Percentiles rank a stretch among this genome's conserved stretches.
These are phyloP conservation scores for Galleria mellonella DNA, from an alignment of 1,140 invertebrate genomes.

Conservation along the genomic window DNA sequence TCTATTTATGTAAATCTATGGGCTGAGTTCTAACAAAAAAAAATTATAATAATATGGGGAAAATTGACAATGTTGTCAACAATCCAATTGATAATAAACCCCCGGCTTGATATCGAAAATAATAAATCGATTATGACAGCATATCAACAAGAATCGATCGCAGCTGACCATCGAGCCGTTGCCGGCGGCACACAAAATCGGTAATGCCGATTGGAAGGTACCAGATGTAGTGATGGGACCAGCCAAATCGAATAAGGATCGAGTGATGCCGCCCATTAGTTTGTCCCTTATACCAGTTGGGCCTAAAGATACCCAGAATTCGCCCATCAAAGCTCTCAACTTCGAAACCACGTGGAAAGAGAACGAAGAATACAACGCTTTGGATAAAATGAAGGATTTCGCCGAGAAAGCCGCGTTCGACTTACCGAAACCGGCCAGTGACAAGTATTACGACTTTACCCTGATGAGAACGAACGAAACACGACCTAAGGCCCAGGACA, in stretches of 20 bases:
- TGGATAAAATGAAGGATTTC: slow-evolving; percentile 73
- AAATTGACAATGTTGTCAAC: slow-evolving; percentile 67
- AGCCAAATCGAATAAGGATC: slow-evolving; percentile 41
- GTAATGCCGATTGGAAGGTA: slow-evolving; percentile 53
- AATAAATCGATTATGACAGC: slow-evolving; percentile 35
- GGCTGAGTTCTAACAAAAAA: slow-evolving; percentile 32
- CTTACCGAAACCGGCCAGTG: slow-evolving; percentile 50
- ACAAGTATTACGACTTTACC: slow-evolving; percentile 60
- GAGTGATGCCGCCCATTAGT: slow-evolving; percentile 63
- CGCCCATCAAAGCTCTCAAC: slow-evolving; percentile 43
- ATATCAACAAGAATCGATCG: slow-evolving; percentile 68
- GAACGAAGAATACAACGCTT: slow-evolving; percentile 65
- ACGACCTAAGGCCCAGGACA: slow-evolving; percentile 32
- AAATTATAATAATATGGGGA: too few relatives aligned
- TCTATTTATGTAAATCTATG: slow-evolving; percentile 45
- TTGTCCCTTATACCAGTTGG: slow-evolving; percentile 63
- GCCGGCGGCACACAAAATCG: slow-evolving; percentile 33
- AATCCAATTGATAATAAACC: slow-evolving; percentile 67
- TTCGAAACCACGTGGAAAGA: slow-evolving; percentile 29
- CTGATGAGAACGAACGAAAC: slow-evolving; percentile 50
- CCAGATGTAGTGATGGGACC: slow-evolving; percentile 52
- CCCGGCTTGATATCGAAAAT: slow-evolving; percentile 17
- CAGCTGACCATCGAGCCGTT: slow-evolving; percentile 64
- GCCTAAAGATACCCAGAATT: slow-evolving; percentile 39
- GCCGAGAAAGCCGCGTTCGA: slow-evolving; percentile 69